Evolutionary conservation across 2,888 invertebrate genomes (phyloP).

Genomic region (Limnephilus auricula): DNA sequence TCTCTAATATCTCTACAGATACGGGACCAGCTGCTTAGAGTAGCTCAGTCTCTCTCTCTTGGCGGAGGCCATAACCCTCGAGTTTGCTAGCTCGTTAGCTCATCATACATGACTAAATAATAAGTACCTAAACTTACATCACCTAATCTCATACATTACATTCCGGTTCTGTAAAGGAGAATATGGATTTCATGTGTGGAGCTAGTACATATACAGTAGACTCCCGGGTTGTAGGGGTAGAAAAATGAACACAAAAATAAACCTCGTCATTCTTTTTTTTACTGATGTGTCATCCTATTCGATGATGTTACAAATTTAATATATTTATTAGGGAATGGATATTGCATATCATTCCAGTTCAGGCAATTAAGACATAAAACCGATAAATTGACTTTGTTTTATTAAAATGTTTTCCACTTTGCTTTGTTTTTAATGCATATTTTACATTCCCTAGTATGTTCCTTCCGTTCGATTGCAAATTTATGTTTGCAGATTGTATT

Average conservation of each 20-base stretch:
- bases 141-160: neutral
- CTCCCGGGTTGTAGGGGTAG: neutral
- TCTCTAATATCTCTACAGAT: neutral
- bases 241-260: neutral
- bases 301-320: neutral
- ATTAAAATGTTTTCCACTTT: too few species aligned
- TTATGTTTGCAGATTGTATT: neutral
- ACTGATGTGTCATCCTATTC: neutral
- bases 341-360: neutral
- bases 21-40: neutral
- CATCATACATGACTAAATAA: neutral
- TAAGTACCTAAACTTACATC: neutral
- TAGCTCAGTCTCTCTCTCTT: neutral
- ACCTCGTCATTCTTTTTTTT: neutral
- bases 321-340: neutral
- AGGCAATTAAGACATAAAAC: neutral
- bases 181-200: neutral
- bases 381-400: neutral
- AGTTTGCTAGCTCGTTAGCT: neutral
- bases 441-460: too few species aligned
- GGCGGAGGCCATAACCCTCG: neutral
- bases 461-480: neutral
- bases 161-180: constrained; percentile 2
- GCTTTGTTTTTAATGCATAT: too few species aligned
- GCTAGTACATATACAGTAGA: neutral